Base-by-base conservation (phyloP, 2,888 invertebrate species). In the Melanotus villosus region DNA sequence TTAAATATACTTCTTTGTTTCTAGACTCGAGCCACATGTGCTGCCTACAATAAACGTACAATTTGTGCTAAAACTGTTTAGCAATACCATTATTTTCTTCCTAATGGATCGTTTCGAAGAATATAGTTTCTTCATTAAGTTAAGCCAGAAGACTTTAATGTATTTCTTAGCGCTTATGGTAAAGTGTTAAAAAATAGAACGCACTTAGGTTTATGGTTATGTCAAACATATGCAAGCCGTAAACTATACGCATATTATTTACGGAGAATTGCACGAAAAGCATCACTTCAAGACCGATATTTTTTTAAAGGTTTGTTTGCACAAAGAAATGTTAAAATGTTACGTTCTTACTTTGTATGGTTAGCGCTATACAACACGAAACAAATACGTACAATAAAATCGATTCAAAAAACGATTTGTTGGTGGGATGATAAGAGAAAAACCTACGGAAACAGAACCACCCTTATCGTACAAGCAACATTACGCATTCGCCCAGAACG, bases 1-100 rank as follows among this genome's bases (percentile, higher is more conserved):
- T 12, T 56, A 56, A 56, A 34, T 57, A 14, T 41, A 34, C 47
- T 47, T 60, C 59, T 47, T 47, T 60, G 59, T 60, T 47, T 60
- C 32, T 21, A 34, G n/a, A 47, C 45, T 60, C 45, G 23, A 18
- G 14, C 58, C 34, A 47, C 59, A 45, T 59, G 19, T 47, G 23
- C 10, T 23, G 47, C 19, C 47, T 23, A 47, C 19, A 47, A 47
- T 47, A 47, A 43, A 47, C 47, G 47, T n/a, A 47, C 23, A 47
- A 47, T 47, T 47, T 23, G 47, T 47, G 47, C 23, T 23, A 47
- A 43, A 47, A 12, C 47, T 47, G 23, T 47, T 47, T 47, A 47
- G 47, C 23, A 47, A 47, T 12, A 26, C 23, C 19, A 47, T 47
- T 43, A 43, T 43, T 47, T 47, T 26, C 12, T 12, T 47, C 19